Evolutionary conservation across 2,888 invertebrate species (phyloP).

Genomic region (Philonicus albiceps): DNA sequence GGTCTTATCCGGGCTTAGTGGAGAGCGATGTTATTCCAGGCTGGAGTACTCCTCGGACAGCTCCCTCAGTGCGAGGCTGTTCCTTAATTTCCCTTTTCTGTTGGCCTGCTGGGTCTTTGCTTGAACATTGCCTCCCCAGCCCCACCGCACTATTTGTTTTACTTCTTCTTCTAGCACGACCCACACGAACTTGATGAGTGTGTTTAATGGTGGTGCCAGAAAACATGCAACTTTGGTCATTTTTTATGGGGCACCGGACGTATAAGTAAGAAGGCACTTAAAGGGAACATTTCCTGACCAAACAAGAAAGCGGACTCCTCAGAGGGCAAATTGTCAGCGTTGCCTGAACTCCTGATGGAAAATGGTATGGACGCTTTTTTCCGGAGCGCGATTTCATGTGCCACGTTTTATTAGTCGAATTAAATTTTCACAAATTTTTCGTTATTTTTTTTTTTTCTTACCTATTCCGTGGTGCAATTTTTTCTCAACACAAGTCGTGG

Average conservation of each 20-base stretch:
- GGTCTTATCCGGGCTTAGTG: conserved; percentile 20
- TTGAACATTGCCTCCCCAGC: not conserved
- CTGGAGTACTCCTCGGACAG: not conserved
- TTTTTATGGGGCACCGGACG: conserved; percentile 45
- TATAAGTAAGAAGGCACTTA: conserved; percentile 47
- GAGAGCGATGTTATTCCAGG: conserved; percentile 1
- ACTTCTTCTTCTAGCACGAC: conserved; percentile 21
- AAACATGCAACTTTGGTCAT: conserved; percentile 46
- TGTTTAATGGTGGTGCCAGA: conserved; percentile 44
- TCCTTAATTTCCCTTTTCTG: conserved; percentile 26
- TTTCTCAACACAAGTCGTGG: not conserved
- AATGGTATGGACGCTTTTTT: conserved; percentile 7
- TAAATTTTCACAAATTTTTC: conserved; percentile 19
- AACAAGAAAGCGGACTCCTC: conserved; percentile 41
- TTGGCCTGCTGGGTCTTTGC: not conserved
- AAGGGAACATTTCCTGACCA: conserved; percentile 48
- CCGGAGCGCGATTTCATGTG: not conserved
- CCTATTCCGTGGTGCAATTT: not conserved
- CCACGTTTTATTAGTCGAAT: not conserved
- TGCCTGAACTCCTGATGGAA: conserved; percentile 30
- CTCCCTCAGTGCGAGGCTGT: not conserved
- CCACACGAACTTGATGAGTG: conserved; percentile 42
- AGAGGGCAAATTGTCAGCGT: conserved; percentile 20
- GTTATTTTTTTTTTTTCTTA: not conserved
- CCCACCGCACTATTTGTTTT: conserved; percentile 6